Evolutionary conservation across 2,113 vertebrate genomes (phyloP), one percentile per base, ranked within the genome.

Genomic region (Peucedramus taeniatus): DNA sequence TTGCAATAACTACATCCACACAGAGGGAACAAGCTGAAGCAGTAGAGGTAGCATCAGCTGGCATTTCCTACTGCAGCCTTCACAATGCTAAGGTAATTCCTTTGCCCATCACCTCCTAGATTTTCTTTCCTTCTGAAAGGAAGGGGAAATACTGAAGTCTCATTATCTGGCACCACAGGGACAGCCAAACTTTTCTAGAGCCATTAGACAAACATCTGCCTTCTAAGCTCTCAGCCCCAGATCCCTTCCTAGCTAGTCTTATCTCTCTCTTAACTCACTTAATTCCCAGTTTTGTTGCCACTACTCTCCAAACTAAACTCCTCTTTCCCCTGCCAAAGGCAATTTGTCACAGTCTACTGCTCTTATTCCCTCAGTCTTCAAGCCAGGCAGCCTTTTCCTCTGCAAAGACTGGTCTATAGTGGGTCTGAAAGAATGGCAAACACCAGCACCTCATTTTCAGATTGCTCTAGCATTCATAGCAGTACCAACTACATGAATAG

Each of bases 271-370:
- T 45, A 76, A 79, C 28, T 82, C 26, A 22, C 44, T 87, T 27
- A 69, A 91, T 80, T 76, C 26, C 40, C 51, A 60, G 28, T 35
- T 60, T 68, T 56, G 27, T n/a, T 85, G 47, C 21, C 40, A 49
- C 64, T n/a, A 10, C 18, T 28, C 57, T 83, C 39, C 76, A 44
- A 88, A 85, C 5, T 24, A 69, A 92, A 69, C 51, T 74, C 39
- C 70, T 53, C 56, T 64, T 84, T 57, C n/a, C 57, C 17, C 18
- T 64, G 50, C 60, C 71, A 90, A 90, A 85, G 51, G 70, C 75
- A 85, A 83, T 91, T 90, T 93, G 81, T 83, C 94, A 90, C 82
- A 94, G 69, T 92, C 86, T 93, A 47, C 45, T 89, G 87, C 74
- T 87, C 61, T 94, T 91, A 89, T 39, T 95, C 53, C 81, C 30